Base-by-base conservation (phyloP, 1,140 invertebrate genomes). In the Paraescarpia echinospica region DNA sequence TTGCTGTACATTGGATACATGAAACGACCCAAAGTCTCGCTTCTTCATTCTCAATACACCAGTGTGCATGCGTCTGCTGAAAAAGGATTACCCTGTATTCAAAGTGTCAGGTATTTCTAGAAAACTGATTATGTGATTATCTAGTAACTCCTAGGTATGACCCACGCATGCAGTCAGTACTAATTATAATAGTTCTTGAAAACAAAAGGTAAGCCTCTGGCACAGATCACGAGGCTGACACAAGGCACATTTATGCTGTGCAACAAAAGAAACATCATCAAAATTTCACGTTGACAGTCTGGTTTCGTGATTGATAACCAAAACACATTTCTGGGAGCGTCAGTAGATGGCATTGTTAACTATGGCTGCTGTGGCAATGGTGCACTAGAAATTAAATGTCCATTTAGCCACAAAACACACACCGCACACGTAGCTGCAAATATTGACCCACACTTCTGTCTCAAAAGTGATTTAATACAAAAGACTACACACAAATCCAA, bases 11-110 rank as follows among this genome's bases (percentile, higher is more conserved):
- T 95, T 96, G 77, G 95, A 96, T 27, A 94, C 93, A 94, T 95
- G 95, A 92, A 96, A 96, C 34, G 95, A 96, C 41, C 95, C 95
- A 94, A 96, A 96, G 93, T 95, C 95, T 93, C 94, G 92, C 91
- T 90, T 90, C 34, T 90, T 90, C 89, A 90, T 90, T 77, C 59
- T 77, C 59, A 0, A 77, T 6, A 77, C 59, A 77, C 0, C 9
- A 12, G 27, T 77, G 59, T 18, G 59, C 59, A 27, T 77, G 59
- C 22, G 22, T 14, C 59, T 77, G 27, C 22, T 77, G 59, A 77
- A 77, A 31, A 77, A 51, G 18, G 14, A 77, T 77, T 77, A n/a
- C n/a, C n/a, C n/a, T n/a, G n/a, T n/a, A 77, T 77, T 77, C 27
- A 77, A 77, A 27, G 59, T 31, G 4, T 4, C 8, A 77, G 14